phyloP scores from a whole-genome alignment of 2,797 vertebrate genomes.

The Pangasius larnaudii region DNA sequence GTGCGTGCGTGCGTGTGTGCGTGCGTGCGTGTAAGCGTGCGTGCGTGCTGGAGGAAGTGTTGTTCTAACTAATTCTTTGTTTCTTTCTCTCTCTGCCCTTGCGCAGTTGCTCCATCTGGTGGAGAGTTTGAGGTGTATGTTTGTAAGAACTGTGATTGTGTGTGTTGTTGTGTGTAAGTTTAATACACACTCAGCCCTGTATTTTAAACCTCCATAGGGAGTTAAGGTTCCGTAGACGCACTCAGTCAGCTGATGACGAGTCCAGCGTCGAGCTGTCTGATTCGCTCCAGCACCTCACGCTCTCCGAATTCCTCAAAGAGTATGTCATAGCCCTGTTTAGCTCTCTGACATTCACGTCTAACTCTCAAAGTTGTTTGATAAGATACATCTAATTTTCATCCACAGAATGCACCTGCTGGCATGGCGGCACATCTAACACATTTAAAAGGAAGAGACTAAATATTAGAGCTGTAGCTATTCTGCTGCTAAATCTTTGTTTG shows the following conservation, averaged over 20 bases:
- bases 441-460: neutral
- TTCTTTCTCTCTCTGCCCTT: neutral
- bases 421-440: constrained; percentile 44
- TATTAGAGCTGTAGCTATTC: neutral
- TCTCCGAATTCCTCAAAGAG: constrained; percentile 87
- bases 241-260: constrained; percentile 82
- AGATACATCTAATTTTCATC: neutral
- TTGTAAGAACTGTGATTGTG: constrained; percentile 34
- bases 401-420: constrained; percentile 33
- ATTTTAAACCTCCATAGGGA: constrained; percentile 72
- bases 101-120: constrained; percentile 48
- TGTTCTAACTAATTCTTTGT: neutral
- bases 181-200: constrained; percentile 49
- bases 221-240: constrained; percentile 76
- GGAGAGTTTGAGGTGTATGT: constrained; percentile 19
- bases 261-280: constrained; percentile 75
- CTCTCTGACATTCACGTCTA: constrained; percentile 29
- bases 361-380: constrained; percentile 3
- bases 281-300: constrained; percentile 82
- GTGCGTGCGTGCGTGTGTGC: neutral
- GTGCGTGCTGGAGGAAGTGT: neutral
- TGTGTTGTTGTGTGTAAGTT: constrained; percentile 10
- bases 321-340: constrained; percentile 67
- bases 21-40: neutral
- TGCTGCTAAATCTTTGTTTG: neutral